phyloP scores from a whole-genome alignment of 1,140 invertebrate species.

The Lineus longissimus region DNA sequence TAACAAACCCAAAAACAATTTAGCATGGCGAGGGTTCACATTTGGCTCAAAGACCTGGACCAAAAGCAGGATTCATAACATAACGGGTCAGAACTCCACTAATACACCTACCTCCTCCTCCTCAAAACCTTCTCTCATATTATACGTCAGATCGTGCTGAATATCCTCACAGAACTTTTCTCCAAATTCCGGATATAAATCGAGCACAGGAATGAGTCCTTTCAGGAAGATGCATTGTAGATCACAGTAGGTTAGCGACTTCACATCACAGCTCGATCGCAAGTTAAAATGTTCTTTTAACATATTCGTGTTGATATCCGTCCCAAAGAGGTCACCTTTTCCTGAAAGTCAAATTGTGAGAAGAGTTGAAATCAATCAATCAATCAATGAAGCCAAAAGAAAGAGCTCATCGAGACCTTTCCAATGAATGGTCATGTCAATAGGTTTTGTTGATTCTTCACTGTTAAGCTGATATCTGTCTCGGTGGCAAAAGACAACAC shows the following conservation, averaged over 20 bases:
- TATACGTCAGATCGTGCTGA: constrained; percentile 92
- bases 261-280: constrained; percentile 90
- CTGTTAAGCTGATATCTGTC: too few species aligned
- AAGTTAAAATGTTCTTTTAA: constrained; percentile 70
- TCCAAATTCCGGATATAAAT: constrained; percentile 90
- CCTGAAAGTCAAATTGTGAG: constrained; percentile 59
- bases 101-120: constrained; percentile 32
- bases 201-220: constrained; percentile 82
- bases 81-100: neutral
- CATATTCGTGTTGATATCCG: constrained; percentile 68
- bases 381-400: too few species aligned
- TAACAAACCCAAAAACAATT: too few species aligned
- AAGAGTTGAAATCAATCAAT: neutral
- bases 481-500: too few species aligned
- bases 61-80: neutral
- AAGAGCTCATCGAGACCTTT: too few species aligned
- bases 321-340: constrained; percentile 93
- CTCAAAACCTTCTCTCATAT: constrained; percentile 75
- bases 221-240: constrained; percentile 82
- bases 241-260: constrained; percentile 92
- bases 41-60: too few species aligned
- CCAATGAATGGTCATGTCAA: too few species aligned
- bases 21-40: too few species aligned
- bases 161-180: constrained; percentile 86
- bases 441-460: too few species aligned